A percentile compares a stretch with the other conserved stretches of the same genome.
Conservation (phyloP, 2,888 invertebrate species). For the Agrenia bidenticulata region DNA sequence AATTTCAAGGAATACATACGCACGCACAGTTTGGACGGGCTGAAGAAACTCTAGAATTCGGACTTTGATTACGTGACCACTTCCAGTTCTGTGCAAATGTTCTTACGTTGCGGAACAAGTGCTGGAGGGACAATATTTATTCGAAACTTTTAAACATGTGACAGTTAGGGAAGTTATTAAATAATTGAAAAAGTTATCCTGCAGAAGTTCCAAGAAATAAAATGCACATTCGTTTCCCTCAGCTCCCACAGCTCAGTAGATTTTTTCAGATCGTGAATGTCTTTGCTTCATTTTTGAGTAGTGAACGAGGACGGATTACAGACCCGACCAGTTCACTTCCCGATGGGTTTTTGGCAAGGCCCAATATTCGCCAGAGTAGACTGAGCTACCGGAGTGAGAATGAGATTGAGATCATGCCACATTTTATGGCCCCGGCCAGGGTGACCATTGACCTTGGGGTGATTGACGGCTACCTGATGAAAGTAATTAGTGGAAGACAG, state of each 20-base stretch:
- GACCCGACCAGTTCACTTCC: conserved; percentile 37
- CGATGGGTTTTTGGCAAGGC: conserved; percentile 26
- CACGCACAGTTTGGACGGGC: too few relatives aligned
- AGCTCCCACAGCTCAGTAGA: conserved; percentile 10
- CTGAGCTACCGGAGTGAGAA: conserved; percentile 21
- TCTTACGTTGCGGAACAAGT: too few relatives aligned
- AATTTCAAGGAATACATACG: too few relatives aligned
- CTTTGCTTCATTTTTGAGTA: conserved; percentile 30
- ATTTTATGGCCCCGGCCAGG: conserved; percentile 4
- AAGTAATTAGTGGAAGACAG: conserved; percentile 38
- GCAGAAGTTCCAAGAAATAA: too few relatives aligned
- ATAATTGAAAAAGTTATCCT: too few relatives aligned
- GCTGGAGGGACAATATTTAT: too few relatives aligned
- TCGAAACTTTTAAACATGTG: too few relatives aligned
- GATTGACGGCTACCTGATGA: conserved; percentile 38
- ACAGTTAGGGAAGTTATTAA: too few relatives aligned
- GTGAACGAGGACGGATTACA: conserved; percentile 17
- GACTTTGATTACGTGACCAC: too few relatives aligned
- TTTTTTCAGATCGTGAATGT: conserved; percentile 41
- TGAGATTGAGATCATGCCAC: conserved; percentile 13
- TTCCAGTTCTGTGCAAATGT: too few relatives aligned
- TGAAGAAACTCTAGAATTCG: too few relatives aligned
- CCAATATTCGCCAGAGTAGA: conserved; percentile 36
- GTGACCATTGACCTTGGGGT: conserved; percentile 25
- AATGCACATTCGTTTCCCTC: too few relatives aligned